Evolutionary conservation across 2,888 invertebrate species (phyloP), one percentile per base, ranked within the genome.

Genomic region (Xestia c-nigrum): DNA sequence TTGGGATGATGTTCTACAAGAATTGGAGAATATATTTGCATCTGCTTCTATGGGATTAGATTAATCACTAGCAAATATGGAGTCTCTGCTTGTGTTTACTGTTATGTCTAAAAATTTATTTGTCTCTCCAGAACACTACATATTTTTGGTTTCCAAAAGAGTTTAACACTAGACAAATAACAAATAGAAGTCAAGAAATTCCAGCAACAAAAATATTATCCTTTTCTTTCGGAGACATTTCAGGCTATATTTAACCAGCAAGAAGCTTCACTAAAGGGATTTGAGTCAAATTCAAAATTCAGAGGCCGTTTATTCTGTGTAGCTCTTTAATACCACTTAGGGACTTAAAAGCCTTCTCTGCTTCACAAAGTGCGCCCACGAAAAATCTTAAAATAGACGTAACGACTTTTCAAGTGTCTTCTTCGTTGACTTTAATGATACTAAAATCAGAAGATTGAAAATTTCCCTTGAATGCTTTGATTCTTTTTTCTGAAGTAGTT

Each of bases 321-420:
- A 83, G 80, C 80, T 77, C 75, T 77, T 83, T 80, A 74, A 80
- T 80, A 78, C 73, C 77, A 75, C 80, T 85, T 77, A 80, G 55
- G 75, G 72, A 43, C 72, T 80, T 76, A 85, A 85, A 85, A 81
- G 76, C 78, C 74, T 83, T 46, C 78, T 31, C 57, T 71, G 59
- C 50, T 40, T 31, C 66, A 72, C 73, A 63, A 71, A 81, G 65
- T 74, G 64, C 81, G 75, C 78, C 74, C 83, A 68, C 84, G 70
- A 84, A 83, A 76, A 66, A 69, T 83, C 85, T 75, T 74, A 84
- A 85, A 83, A 85, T 81, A 85, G 81, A 68, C 78, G 46, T 64
- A 83, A 77, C 68, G 75, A 75, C 74, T 75, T 78, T 24, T 61
- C 21, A 80, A 76, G 78, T 59, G 43, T 76, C 63, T 66, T 76